These are phyloP conservation scores for Petaurus breviceps DNA, from an alignment of 2,113 vertebrate genomes.

Conservation along the genomic window DNA sequence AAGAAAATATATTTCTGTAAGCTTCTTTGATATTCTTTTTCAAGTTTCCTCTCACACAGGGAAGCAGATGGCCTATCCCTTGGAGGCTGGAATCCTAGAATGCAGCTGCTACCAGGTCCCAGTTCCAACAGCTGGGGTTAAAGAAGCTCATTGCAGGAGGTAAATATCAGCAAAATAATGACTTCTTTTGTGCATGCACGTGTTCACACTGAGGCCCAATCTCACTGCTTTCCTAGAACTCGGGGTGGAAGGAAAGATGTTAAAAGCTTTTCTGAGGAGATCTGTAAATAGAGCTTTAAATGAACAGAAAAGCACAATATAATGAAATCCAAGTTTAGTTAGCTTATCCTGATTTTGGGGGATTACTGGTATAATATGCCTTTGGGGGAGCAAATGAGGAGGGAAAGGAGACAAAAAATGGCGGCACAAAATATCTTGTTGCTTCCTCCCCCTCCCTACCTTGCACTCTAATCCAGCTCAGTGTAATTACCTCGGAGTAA, in stretches of 20 bases:
- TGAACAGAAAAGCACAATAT: conserved; percentile 60
- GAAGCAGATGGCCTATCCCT: conserved; percentile 82
- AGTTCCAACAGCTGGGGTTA: conserved; percentile 79
- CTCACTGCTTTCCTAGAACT: conserved; percentile 8
- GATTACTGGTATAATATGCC: conserved; percentile 67
- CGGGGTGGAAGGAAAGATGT: conserved; percentile 31
- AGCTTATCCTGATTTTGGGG: conserved; percentile 66
- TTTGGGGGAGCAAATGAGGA: conserved; percentile 32
- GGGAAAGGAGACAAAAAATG: neutral
- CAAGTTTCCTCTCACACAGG: conserved; percentile 57
- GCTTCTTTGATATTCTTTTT: neutral
- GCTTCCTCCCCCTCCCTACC: neutral
- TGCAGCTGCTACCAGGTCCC: conserved; percentile 78
- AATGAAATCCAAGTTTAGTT: conserved; percentile 72
- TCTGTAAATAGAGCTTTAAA: conserved; percentile 39
- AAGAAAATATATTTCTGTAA: neutral
- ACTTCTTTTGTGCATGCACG: conserved; percentile 69
- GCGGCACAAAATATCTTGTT: neutral
- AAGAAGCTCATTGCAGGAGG: conserved; percentile 70
- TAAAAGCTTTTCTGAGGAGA: conserved; percentile 26
- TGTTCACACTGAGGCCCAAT: conserved; percentile 29
- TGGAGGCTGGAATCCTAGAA: conserved; percentile 70
- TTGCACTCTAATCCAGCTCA: conserved; percentile 11
- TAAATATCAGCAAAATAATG: conserved; percentile 79
- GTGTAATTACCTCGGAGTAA: conserved; percentile 49